Base-by-base conservation (phyloP, 2,888 invertebrate species). In the Liposcelis brunnea region DNA sequence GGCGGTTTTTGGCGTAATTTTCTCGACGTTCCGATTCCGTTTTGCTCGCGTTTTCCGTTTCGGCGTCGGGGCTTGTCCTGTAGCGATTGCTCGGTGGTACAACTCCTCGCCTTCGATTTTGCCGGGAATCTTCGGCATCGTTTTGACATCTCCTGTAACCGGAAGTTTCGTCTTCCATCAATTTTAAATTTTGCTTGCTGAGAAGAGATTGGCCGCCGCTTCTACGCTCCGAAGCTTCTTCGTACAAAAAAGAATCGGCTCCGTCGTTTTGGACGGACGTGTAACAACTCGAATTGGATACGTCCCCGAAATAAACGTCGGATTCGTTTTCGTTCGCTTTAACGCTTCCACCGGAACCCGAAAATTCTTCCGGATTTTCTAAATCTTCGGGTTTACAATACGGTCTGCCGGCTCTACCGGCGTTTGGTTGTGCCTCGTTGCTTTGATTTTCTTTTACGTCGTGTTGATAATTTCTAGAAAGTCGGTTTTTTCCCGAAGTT, bases 231-330 rank as follows among this genome's bases (percentile, higher is more conserved):
- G n/a, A n/a, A n/a, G n/a, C n/a, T n/a, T 72, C 66, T 52, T 72
- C 72, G 52, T 74, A 72, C 33, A 72, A 61, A 19, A 71, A 70
- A 10, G 71, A 72, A 52, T 71, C 71, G 6, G 69, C 70, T 0
- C 70, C 71, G 49, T 67, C 67, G 52, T 67, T 67, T 47, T 64
- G 55, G 1, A 80, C 71, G 2, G 80, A 80, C 42, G 78, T 76
- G 55, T 80, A 80, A 55, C 84, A 85, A 55, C 85, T 85, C 16
- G 57, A 58, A 48, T 82, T 83, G 19, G 84, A 84, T 0, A 84
- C 85, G 53, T 86, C 85, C 0, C 84, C 85, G 55, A 86, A 86
- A 58, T 86, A 86, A 0, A 86, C 76, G 58, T 86, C 86, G 0
- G 83, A 83, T 56, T 85, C 85, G 0, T 81, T 72, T 11, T 40